Evolutionary conservation across 2,888 invertebrate species (phyloP), one percentile per base, ranked within the genome.

Genomic region (Anoncus sp.): DNA sequence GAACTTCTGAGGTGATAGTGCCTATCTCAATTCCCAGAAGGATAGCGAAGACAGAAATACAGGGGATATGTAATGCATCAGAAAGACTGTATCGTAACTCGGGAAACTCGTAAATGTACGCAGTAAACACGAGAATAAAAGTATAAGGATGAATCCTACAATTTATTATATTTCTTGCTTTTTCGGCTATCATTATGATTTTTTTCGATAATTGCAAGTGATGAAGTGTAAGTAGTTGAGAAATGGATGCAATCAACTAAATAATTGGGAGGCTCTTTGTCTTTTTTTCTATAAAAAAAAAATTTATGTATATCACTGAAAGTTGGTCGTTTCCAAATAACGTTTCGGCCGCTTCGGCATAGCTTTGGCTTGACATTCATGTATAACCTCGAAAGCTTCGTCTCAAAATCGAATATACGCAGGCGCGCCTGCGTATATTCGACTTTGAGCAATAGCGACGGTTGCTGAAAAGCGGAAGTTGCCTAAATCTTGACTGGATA

Each of bases 51-150:
- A 16, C 12, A 9, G n/a, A 2, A 22, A 22, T 22, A 31, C 51
- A 14, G 5, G n/a, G 16, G 3, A 49, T 24, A 20, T 65, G 35
- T 51, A 49, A 63, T 57, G 53, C 60, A 53, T 45, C 24, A 38
- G 38, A 74, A 60, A 45, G 45, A 22, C 14, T 40, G 7, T 18
- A 35, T 75, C 69, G 60, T 55, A n/a, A 69, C 22, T 38, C 55
- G 24, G 51, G 45, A 35, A 74, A 65, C 31, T 60, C 66, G 74
- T 67, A 60, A 60, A 66, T 31, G 35, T 10, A 66, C n/a, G 7
- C 49, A 16, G 40, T 60, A 16, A 74, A 60, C 53, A 35, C 12
- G 60, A 22, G 22, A 60, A 66, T 60, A 57, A 20, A 59, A 2
- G 16, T 7, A 7, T n/a, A 18, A 35, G 35, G 9, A 24, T 62